These are phyloP conservation scores for Ophion costatus DNA, from an alignment of 2,888 invertebrate species.

Conservation along the genomic window DNA sequence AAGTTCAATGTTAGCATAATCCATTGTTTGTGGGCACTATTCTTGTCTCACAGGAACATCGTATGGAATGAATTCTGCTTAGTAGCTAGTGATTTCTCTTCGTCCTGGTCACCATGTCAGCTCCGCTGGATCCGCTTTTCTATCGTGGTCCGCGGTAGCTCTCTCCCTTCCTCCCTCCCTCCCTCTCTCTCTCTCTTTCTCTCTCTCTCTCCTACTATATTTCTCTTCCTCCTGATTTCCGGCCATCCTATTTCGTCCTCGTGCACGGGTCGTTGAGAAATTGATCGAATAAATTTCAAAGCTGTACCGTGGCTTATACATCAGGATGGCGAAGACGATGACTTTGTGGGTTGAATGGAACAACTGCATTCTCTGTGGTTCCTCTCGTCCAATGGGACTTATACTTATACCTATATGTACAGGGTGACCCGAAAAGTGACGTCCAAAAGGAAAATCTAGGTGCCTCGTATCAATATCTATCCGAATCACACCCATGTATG, in stretches of 20 bases:
- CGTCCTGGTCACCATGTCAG: constrained; percentile 47
- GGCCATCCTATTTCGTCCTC: constrained; percentile 29
- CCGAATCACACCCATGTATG: too few species aligned
- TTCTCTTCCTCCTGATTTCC: background rate
- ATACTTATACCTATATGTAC: constrained; percentile 8
- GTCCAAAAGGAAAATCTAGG: too few species aligned
- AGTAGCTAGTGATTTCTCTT: constrained; percentile 42
- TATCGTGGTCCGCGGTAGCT: constrained; percentile 39
- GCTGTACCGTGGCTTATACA: constrained; percentile 65
- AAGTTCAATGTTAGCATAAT: background rate
- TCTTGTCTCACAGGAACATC: background rate
- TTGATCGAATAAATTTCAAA: constrained; percentile 76
- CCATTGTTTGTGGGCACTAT: background rate
- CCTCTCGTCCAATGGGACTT: constrained; percentile 31
- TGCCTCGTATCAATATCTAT: too few species aligned
- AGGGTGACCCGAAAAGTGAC: too few species aligned
- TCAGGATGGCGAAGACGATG: constrained; percentile 14
- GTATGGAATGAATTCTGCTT: constrained; percentile 29
- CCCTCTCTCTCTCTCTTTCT: background rate
- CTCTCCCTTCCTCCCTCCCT: background rate
- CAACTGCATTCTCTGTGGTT: background rate
- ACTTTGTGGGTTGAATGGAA: constrained; percentile 62
- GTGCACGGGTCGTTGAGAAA: constrained; percentile 61
- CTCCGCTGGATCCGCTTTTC: constrained; percentile 27
- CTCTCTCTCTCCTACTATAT: background rate